Conservation (phyloP, 2,888 invertebrate species). For the Suillia variegata region DNA sequence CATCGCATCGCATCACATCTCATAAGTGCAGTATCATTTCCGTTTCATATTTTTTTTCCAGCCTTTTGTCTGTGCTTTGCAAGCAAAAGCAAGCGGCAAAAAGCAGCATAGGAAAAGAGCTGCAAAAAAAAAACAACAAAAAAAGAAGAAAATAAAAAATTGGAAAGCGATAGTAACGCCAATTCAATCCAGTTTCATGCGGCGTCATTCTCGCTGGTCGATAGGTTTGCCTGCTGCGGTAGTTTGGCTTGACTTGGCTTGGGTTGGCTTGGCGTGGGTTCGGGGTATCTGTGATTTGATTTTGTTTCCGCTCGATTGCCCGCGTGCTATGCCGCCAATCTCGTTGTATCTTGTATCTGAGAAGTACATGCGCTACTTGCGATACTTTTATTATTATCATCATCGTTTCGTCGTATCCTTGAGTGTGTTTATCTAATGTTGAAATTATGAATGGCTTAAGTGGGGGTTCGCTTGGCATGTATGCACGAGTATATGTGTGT, state of each 20-base stretch:
- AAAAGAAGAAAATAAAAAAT: background rate
- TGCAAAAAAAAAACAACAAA: background rate
- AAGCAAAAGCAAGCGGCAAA: background rate
- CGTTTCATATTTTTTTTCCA: slow-evolving; percentile 45
- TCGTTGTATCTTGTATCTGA: slow-evolving; percentile 45
- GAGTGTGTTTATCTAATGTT: slow-evolving; percentile 10
- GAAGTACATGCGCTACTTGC: slow-evolving; percentile 21
- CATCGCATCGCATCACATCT: no score
- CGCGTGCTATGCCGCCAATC: slow-evolving; percentile 40
- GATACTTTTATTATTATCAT: background rate
- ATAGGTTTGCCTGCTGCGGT: no score
- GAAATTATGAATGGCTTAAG: slow-evolving; percentile 15
- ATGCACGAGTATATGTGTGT: no score
- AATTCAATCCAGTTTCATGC: background rate
- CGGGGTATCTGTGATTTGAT: slow-evolving; percentile 30
- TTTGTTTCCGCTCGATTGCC: slow-evolving; percentile 49
- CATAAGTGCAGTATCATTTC: slow-evolving; percentile 50
- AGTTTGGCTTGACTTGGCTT: no score
- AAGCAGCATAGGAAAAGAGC: background rate
- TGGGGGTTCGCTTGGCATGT: no score
- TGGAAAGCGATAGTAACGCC: background rate
- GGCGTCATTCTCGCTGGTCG: no score
- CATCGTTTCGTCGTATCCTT: background rate
- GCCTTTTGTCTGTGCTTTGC: no score
- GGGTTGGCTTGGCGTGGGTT: background rate